Conservation (phyloP, 2,888 invertebrate genomes). For the Abrostola triplasia region DNA sequence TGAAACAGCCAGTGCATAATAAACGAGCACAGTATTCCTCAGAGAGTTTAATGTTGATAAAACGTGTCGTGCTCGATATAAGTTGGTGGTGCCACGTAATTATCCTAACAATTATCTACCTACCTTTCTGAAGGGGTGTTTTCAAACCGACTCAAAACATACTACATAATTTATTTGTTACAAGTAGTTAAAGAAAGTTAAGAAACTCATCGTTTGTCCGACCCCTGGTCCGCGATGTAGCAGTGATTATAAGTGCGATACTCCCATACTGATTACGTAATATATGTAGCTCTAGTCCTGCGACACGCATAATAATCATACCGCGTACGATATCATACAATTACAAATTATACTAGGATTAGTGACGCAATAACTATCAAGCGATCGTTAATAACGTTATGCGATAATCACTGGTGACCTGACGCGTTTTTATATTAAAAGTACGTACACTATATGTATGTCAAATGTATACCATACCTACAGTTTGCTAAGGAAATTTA, state of each 20-base stretch:
- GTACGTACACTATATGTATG: background rate
- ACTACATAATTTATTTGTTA: background rate
- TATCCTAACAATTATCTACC: background rate
- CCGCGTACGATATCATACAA: background rate
- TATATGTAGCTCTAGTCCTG: background rate
- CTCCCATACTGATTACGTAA: background rate
- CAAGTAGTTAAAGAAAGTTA: background rate
- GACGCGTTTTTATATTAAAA: background rate
- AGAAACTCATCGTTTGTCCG: background rate
- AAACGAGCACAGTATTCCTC: background rate
- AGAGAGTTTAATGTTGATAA: background rate
- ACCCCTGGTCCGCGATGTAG: background rate
- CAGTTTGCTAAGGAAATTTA: no score
- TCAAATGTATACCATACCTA: no score
- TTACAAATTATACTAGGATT: constrained; percentile 1
- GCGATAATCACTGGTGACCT: background rate
- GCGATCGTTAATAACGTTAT: background rate
- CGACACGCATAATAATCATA: constrained; percentile 2
- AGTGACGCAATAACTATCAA: constrained; percentile 3
- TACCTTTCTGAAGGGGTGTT: background rate
- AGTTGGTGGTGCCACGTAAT: background rate
- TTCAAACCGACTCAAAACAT: background rate
- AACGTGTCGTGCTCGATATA: background rate
- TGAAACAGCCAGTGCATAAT: background rate
- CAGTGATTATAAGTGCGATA: constrained; percentile 1